These are phyloP conservation scores for Dinocampus coccinellae DNA, from an alignment of 2,888 invertebrate species.

Conservation along the genomic window DNA sequence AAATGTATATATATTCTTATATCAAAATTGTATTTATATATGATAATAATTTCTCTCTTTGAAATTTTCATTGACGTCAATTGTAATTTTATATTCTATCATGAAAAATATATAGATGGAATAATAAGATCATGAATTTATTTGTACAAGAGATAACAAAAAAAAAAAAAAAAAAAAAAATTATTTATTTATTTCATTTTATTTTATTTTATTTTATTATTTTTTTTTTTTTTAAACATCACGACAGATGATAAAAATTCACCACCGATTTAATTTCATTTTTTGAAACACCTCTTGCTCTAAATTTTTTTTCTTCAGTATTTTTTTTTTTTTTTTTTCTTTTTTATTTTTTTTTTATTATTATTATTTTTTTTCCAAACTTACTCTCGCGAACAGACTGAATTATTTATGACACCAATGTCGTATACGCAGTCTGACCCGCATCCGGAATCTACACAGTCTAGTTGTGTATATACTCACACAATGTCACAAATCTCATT, in stretches of 20 bases:
- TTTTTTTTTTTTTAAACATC: neutral
- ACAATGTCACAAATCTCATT: neutral
- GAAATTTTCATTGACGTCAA: neutral
- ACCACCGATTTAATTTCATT: neutral
- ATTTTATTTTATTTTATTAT: too few relatives aligned
- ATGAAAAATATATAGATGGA: neutral
- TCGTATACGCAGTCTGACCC: constrained; percentile 31
- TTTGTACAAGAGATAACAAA: constrained; percentile 19
- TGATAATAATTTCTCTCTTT: neutral
- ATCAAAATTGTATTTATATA: constrained; percentile 22
- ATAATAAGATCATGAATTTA: neutral
- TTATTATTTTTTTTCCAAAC: constrained; percentile 22
- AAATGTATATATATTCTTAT: neutral
- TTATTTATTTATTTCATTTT: too few relatives aligned
- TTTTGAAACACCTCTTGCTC: constrained; percentile 37
- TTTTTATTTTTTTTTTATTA: constrained; percentile 51
- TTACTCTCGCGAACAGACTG: constrained; percentile 43
- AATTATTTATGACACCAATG: constrained; percentile 56
- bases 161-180: too few relatives aligned
- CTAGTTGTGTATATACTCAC: constrained; percentile 1
- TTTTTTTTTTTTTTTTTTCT: constrained; percentile 35
- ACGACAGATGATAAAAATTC: constrained; percentile 4
- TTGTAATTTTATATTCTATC: too few relatives aligned
- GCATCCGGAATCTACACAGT: constrained; percentile 37
- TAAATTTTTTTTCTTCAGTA: constrained; percentile 51